Base-by-base conservation (phyloP, 2,797 vertebrate genomes). In the Oryzias dopingdopingensis region DNA sequence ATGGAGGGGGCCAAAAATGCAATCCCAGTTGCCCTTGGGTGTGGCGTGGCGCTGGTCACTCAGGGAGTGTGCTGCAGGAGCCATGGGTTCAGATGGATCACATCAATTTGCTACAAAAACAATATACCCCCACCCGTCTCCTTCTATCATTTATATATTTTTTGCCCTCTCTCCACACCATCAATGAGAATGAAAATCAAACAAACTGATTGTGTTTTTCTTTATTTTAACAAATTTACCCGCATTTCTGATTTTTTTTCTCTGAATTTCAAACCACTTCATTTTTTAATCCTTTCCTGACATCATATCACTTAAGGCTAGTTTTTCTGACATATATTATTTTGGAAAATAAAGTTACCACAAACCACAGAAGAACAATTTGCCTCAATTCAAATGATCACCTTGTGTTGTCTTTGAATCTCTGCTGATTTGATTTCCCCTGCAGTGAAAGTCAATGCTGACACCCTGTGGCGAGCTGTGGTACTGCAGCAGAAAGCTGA, bases 61-160 rank as follows among this genome's bases (percentile, higher is more conserved):
- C 78, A 59, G 90, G 91, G 90, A 92, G 91, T 93, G 91, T 91
- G 92, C 87, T 76, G 89, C 87, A 92, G 91, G 89, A 92, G 92
- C 90, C 93, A 89, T 77, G 87, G 86, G 92, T 89, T 76, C 94
- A 95, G 94, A 96, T 95, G 94, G 93, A 96, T 94, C 92, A 80
- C 92, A 94, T 95, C 94, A 95, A 96, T 96, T 94, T 93, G 92
- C 92, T 90, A 85, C 83, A 91, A 81, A 88, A 88, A 87, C 80
- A 87, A 87, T 81, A 85, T 56, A 64, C 66, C 45, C 63, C 48
- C 46, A 16, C 43, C 56, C 61, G 20, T 50, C 48, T 15, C 6
- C 10, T 29, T 64, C 64, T n/a, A 50, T 44, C 52, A 32, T 59
- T 67, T 32, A 65, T 54, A 43, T 20, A 52, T 49, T 66, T 69